phyloP scores from a whole-genome alignment of 2,113 vertebrate genomes.

The Lathamus discolor region DNA sequence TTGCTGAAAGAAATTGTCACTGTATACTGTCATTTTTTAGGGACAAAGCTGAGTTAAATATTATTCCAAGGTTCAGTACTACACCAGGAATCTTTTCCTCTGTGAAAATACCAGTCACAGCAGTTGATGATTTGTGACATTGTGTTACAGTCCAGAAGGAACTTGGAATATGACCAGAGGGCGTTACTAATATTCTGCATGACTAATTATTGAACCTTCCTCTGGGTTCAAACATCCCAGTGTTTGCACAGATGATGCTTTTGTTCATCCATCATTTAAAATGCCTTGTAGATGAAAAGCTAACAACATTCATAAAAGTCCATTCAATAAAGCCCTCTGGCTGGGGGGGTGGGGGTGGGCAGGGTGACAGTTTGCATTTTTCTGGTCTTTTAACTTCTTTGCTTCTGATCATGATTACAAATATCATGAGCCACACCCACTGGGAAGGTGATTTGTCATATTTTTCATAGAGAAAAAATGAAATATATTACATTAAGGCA shows the following conservation, averaged over 20 bases:
- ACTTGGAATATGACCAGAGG: conserved; percentile 54
- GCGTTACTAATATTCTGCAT: conserved; percentile 46
- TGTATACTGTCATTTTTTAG: background rate
- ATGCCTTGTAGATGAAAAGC: conserved; percentile 45
- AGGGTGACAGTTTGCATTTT: conserved; percentile 14
- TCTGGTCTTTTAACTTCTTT: conserved; percentile 37
- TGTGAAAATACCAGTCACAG: background rate
- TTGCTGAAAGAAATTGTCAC: background rate
- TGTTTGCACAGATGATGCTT: conserved; percentile 62
- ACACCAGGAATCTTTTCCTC: background rate
- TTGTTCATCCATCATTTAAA: conserved; percentile 63
- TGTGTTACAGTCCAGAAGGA: conserved; percentile 23
- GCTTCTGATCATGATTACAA: background rate
- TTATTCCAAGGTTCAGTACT: background rate
- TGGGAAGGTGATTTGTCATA: background rate
- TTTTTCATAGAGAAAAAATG: background rate
- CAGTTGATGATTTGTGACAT: conserved; percentile 50
- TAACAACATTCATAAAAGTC: conserved; percentile 47
- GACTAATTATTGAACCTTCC: conserved; percentile 58
- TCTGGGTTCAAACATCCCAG: conserved; percentile 52
- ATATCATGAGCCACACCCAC: background rate
- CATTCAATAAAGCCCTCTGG: conserved; percentile 20
- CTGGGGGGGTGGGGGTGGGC: background rate
- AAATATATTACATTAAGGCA: background rate
- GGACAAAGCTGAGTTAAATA: background rate